These are phyloP conservation scores for Aegithalos caudatus DNA, from an alignment of 2,113 vertebrate species.

Conservation along the genomic window DNA sequence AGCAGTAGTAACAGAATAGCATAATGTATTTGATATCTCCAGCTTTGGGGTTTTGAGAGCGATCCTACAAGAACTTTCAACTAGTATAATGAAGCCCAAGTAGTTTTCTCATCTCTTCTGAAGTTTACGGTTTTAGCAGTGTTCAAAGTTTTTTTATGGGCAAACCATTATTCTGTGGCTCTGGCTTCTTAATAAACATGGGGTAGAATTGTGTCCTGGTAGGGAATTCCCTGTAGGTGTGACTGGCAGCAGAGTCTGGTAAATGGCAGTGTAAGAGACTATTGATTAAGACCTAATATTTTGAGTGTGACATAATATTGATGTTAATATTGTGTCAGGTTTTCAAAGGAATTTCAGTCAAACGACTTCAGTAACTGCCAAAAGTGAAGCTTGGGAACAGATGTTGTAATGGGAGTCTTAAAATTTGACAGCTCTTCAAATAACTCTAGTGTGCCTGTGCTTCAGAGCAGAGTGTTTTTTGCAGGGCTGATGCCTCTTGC, in stretches of 20 bases:
- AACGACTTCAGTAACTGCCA: background rate
- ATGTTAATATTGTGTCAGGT: slow-evolving; percentile 37
- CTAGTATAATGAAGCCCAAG: background rate
- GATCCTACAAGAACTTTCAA: background rate
- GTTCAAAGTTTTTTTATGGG: background rate
- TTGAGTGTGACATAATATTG: background rate
- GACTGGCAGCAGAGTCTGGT: background rate
- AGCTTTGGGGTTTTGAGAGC: background rate
- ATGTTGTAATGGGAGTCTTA: slow-evolving; percentile 33
- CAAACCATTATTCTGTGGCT: background rate
- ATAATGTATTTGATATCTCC: background rate
- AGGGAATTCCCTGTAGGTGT: background rate
- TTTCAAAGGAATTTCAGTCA: slow-evolving; percentile 19
- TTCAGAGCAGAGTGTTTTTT: background rate
- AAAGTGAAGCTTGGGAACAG: slow-evolving; percentile 14
- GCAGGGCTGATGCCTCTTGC: background rate
- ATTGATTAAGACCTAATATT: background rate
- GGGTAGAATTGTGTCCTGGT: fast-evolving
- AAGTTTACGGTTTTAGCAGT: background rate
- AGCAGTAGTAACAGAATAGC: background rate
- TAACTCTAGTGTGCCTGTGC: background rate
- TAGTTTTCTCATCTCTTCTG: background rate
- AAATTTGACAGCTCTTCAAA: slow-evolving; percentile 27
- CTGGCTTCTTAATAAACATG: background rate
- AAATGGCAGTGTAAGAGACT: background rate